Base-by-base conservation (phyloP, 2,888 invertebrate genomes). In the Caenorhabditis sp. region DNA sequence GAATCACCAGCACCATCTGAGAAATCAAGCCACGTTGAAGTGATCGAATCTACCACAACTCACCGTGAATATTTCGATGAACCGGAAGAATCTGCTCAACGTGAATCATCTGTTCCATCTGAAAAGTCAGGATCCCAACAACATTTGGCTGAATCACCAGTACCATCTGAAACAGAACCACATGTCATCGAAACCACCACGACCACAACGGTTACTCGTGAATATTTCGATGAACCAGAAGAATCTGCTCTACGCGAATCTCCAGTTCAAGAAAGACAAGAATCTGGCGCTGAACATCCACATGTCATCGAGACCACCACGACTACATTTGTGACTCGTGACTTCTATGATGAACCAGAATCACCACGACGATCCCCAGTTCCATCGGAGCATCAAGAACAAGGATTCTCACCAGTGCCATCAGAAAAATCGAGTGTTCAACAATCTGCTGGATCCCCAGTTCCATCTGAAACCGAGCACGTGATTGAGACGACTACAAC, bases 321-420 rank as follows among this genome's bases (percentile, higher is more conserved):
- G 17, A 71, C 70, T 2, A 70, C 70, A 20, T 70, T 63, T 50
- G 70, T 70, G 3, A 67, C 74, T 17, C 58, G 64, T 4, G 68
- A 71, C 26, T 57, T 53, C 14, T 59, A 21, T 27, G 67, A 67
- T 17, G 21, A 36, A 23, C 53, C 57, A 52, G 59, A 70, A 26
- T 25, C 17, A 21, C 14, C 36, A 25, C 25, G 25, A n/a, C n/a
- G 21, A 8, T n/a, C 27, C 4, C 17, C 27, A 2, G 27, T 26
- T 14, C 27, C 56, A 27, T 17, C 56, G 1, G 5, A 53, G 25
- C 20, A 21, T 23, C 17, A 53, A 23, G 23, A 20, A 8, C 14
- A 21, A n/a, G 59, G 31, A 20, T 43, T 7, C n/a, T 59, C 63
- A n/a, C 66, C 70, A 43, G 17, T 25, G 1, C 31, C 43, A 21